These are phyloP conservation scores for Myopa tessellatipennis DNA, from an alignment of 2,888 invertebrate genomes.

Conservation along the genomic window DNA sequence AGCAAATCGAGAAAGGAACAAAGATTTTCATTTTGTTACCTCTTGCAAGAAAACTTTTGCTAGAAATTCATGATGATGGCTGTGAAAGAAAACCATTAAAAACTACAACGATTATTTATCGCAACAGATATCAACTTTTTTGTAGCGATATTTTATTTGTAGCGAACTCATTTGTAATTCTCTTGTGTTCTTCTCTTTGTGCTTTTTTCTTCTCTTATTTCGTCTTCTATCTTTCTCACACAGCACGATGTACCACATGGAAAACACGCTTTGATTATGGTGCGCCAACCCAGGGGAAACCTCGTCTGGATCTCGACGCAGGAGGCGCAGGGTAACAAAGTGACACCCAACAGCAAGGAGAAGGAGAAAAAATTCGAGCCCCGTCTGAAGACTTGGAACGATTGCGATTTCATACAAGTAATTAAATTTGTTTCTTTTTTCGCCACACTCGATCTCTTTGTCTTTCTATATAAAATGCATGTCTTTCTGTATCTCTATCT, in stretches of 20 bases:
- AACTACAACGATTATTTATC: background rate
- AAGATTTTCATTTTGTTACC: too few species aligned
- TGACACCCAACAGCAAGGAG: constrained; percentile 71
- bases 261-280: constrained; percentile 88
- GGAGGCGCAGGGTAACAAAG: constrained; percentile 71
- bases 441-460: background rate
- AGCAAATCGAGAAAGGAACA: background rate
- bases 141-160: background rate
- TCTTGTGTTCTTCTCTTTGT: background rate
- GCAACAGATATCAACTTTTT: background rate
- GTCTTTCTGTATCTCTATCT: background rate
- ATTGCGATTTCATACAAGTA: constrained; percentile 85
- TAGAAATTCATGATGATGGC: too few species aligned
- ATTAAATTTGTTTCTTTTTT: constrained; percentile 53
- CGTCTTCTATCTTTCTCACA: constrained; percentile 37
- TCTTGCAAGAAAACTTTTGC: too few species aligned
- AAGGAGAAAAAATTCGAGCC: constrained; percentile 71
- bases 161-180: background rate
- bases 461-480: background rate
- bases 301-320: constrained; percentile 85
- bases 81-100: background rate
- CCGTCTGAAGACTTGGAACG: constrained; percentile 79
- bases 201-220: background rate
- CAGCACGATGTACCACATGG: constrained; percentile 86
- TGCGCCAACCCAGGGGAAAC: constrained; percentile 86